Base-by-base conservation (phyloP, 2,888 invertebrate genomes). In the Macrosiphum euphorbiae region DNA sequence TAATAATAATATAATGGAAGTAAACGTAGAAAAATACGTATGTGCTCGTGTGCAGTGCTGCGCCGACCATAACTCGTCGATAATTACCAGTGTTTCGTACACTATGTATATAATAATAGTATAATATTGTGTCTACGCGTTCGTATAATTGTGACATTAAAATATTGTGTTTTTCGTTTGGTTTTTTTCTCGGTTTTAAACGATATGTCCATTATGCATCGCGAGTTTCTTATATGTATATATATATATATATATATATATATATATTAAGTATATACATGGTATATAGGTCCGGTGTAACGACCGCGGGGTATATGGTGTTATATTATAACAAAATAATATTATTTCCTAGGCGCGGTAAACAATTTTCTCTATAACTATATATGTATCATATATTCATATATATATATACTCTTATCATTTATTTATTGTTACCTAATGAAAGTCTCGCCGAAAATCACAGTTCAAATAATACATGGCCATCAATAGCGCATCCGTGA, bases 91-190 rank as follows among this genome's bases (percentile, higher is more conserved):
- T 35, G 85, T 91, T 84, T 84, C 90, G 44, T 84, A 47, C 26
- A 50, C 16, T 78, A 78, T 35, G 35, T 78, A 78, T 8, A 7
- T 78, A 67, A 5, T 44, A 44, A 78, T 78, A 78, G 35, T 67
- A 67, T 35, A 78, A 78, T 24, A 35, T 41, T 20, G 78, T 78
- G 50, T 58, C 52, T 88, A 41, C 67, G 28, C 47, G 67, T 84
- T 28, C 58, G 88, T 88, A 88, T 92, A 92, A 92, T 92, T 92
- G 92, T 92, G 88, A 92, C 92, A 89, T 89, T 85, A 93, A 89
- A 84, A 89, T 93, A 84, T 88, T 26, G 88, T 61, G 41, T 92
- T n/a, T 67, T 92, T 58, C 16, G 26, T 86, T 87, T 47, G 28
- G 58, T 47, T 47, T 52, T 85, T 44, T 26, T 35, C 16, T 78